These are phyloP conservation scores for Drosophila meridionalis DNA, from an alignment of 2,888 invertebrate species.

Conservation along the genomic window DNA sequence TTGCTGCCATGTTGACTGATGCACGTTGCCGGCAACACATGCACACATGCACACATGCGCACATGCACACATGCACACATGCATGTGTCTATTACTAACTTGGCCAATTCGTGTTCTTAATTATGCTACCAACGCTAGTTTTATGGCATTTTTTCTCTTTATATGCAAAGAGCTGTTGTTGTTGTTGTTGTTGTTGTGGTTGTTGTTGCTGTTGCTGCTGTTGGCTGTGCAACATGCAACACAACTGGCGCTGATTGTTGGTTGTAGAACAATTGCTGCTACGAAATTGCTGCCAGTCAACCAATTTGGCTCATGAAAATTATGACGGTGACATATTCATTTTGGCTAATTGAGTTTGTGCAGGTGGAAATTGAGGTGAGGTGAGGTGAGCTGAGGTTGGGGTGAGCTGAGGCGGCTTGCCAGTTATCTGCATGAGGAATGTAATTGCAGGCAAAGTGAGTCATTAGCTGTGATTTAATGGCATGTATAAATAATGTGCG, in stretches of 20 bases:
- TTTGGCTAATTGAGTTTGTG: conserved; percentile 65
- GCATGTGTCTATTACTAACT: conserved; percentile 53
- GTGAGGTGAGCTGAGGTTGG: not conserved
- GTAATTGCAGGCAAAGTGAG: conserved; percentile 61
- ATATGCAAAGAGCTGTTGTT: conserved; percentile 52
- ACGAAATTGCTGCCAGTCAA: conserved; percentile 69
- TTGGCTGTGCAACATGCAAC: conserved; percentile 60
- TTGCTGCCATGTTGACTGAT: conserved; percentile 73
- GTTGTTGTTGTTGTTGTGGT: conserved; percentile 19
- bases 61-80: not conserved
- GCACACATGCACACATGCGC: conserved; percentile 7
- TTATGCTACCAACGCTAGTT: conserved; percentile 62
- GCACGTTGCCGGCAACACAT: conserved; percentile 49
- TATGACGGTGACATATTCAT: conserved; percentile 78
- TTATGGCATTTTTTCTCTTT: conserved; percentile 16
- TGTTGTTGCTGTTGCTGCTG: conserved; percentile 16
- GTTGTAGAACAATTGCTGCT: conserved; percentile 36
- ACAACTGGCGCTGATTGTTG: conserved; percentile 66
- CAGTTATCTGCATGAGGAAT: conserved; percentile 16
- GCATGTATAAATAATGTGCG: conserved; percentile 31
- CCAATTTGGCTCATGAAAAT: conserved; percentile 69
- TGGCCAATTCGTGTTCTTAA: conserved; percentile 78
- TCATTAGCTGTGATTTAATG: conserved; percentile 62
- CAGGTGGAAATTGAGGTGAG: not conserved
- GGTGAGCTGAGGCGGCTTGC: not conserved